These are phyloP conservation scores for Acanthiza pusilla DNA, from an alignment of 2,797 vertebrate species.

Conservation along the genomic window DNA sequence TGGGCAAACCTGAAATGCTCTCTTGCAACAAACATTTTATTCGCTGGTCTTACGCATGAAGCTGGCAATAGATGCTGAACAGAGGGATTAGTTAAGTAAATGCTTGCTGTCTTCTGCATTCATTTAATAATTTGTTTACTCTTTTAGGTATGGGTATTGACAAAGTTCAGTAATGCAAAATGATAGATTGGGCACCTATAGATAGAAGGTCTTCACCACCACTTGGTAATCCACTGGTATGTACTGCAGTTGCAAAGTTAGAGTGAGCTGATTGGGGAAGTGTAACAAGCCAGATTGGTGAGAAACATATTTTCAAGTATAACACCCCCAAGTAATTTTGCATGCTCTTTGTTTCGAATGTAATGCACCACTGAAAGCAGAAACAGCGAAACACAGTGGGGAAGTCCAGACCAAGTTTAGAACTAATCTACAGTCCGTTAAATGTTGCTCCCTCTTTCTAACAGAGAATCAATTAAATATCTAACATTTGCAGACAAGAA, in stretches of 20 bases:
- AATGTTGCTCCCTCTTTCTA: not conserved
- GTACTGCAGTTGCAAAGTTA: not conserved
- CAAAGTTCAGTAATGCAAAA: not conserved
- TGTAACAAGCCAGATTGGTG: not conserved
- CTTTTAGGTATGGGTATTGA: not conserved
- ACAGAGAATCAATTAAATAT: not conserved
- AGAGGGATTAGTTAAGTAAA: not conserved
- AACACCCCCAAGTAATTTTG: not conserved
- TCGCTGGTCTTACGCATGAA: not conserved
- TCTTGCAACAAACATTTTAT: not conserved
- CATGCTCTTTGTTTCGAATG: not conserved
- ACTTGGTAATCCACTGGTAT: rapidly evolving
- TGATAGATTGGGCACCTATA: not conserved
- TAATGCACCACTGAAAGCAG: not conserved
- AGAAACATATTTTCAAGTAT: not conserved
- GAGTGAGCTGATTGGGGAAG: not conserved
- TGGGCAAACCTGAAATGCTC: not conserved
- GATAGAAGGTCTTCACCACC: not conserved
- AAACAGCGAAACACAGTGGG: not conserved
- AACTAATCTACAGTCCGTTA: not conserved
- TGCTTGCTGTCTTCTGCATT: not conserved
- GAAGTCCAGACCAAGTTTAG: not conserved
- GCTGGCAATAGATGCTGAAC: not conserved
- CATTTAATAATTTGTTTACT: not conserved
- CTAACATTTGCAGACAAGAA: not conserved